These are phyloP conservation scores for Kryphioiulus occultus DNA, from an alignment of 2,888 invertebrate species.

Conservation along the genomic window DNA sequence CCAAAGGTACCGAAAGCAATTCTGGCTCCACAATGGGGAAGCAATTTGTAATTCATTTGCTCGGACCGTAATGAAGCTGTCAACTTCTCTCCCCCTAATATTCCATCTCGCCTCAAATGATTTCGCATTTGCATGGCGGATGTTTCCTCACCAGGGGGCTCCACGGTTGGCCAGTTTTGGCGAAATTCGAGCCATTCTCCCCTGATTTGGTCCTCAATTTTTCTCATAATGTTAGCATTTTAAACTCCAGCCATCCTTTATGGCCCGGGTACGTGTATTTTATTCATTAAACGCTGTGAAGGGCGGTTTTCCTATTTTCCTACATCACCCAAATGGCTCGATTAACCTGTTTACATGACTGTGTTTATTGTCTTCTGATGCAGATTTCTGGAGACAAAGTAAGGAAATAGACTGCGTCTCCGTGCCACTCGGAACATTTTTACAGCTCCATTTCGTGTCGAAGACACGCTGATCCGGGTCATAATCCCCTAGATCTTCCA, in stretches of 20 bases:
- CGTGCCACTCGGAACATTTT: not conserved
- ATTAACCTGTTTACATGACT: not conserved
- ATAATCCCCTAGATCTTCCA: not conserved
- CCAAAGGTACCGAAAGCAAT: not conserved
- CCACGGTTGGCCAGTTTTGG: not conserved
- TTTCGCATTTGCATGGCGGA: conserved; percentile 6
- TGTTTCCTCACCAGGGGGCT: conserved; percentile 7
- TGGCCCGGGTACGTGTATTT: not conserved
- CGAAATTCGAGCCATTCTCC: not conserved
- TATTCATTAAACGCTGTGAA: not conserved
- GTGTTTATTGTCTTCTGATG: not conserved
- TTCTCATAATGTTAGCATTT: not conserved
- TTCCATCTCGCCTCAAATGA: not conserved
- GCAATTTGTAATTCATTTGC: conserved; percentile 35
- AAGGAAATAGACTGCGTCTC: not conserved
- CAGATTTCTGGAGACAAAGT: not conserved
- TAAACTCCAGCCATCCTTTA: not conserved
- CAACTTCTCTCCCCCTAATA: not conserved
- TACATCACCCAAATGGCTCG: too few species aligned
- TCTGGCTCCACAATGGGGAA: not conserved
- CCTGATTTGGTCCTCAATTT: not conserved
- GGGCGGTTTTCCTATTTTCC: not conserved
- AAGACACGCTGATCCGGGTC: not conserved
- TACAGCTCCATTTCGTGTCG: not conserved
- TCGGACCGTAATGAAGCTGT: conserved; percentile 17